Base-by-base conservation (phyloP, 1,140 invertebrate genomes). In the Cherax destructor region DNA sequence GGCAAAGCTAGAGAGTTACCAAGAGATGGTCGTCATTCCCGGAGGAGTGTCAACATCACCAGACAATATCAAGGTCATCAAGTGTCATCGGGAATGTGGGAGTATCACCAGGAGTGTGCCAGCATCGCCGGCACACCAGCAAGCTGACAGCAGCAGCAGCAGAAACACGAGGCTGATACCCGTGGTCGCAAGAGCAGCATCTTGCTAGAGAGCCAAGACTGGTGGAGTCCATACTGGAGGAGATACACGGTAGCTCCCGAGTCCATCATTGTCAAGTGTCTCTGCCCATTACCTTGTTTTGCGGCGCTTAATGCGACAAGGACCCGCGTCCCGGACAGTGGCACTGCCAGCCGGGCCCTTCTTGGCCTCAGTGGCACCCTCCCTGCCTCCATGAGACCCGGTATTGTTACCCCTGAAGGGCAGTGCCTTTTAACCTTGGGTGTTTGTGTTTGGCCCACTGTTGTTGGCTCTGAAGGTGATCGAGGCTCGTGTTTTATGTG, bases 201-300 rank as follows among this genome's bases (percentile, higher is more conserved):
- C n/a, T 30, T 24, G 56, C 9, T 56, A 61, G 61, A 30, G 80
- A 30, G 80, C 21, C 80, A 83, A 83, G 80, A 83, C 41, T 83
- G 49, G 49, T 78, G 72, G 24, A 41, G 72, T 85, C 83, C 41
- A 50, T 30, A 65, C 11, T 9, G 13, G 72, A 47, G 72, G 50
- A 85, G 83, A 85, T 72, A 85, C 65, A 85, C 83, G 83, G 83
- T 85, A 85, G 83, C 86, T 41, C 30, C 50, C 21, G 86, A 88
- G 86, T 88, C 86, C 78, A 88, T 88, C 78, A 80, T 80, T 88
- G 65, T 80, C 86, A 88, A 88, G 86, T 88, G 86, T 88, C 86
- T 79, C 77, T 61, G n/a, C 13, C 86, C 78, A 88, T 88, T 88
- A 88, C 86, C 86, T 88, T 88, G 86, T 88, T 88, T 72, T 80